A percentile compares a stretch with the other conserved stretches of the same genome.
Conservation (phyloP, 30 jellyfish, hydroid and myxozoan species). For the Aurelia sp. region DNA sequence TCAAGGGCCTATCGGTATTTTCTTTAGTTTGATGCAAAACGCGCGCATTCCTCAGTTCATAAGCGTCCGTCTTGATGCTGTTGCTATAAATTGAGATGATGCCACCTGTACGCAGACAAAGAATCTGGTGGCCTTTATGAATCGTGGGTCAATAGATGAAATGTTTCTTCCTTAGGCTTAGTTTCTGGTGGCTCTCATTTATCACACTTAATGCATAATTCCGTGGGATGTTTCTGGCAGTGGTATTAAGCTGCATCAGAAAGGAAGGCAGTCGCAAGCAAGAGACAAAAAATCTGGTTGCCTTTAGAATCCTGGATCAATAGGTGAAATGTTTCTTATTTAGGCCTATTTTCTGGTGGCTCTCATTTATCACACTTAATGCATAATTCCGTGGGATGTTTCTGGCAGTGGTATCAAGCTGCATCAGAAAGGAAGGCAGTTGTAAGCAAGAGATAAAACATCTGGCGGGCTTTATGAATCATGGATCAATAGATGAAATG, state of each 20-base stretch:
- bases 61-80: conserved; percentile 31
- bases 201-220: neutral
- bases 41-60: neutral
- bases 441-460: conserved; percentile 37
- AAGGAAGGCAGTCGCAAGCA: neutral
- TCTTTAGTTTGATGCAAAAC: neutral
- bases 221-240: neutral
- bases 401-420: neutral
- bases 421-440: neutral
- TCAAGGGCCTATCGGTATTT: neutral
- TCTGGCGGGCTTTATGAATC: conserved; percentile 49
- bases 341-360: conserved; percentile 16
- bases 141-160: conserved; percentile 71
- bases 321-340: conserved; percentile 25
- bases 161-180: neutral
- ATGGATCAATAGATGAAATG: conserved; percentile 66
- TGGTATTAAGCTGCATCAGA: neutral
- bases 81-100: conserved; percentile 63
- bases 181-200: conserved; percentile 4
- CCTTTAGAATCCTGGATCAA: conserved; percentile 54
- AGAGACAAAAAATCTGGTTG: conserved; percentile 70
- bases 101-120: conserved; percentile 75
- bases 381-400: neutral
- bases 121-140: conserved; percentile 58
- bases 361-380: conserved; percentile 2